Conservation (phyloP, 1,140 invertebrate genomes). For the Drosophila equinoxialis region DNA sequence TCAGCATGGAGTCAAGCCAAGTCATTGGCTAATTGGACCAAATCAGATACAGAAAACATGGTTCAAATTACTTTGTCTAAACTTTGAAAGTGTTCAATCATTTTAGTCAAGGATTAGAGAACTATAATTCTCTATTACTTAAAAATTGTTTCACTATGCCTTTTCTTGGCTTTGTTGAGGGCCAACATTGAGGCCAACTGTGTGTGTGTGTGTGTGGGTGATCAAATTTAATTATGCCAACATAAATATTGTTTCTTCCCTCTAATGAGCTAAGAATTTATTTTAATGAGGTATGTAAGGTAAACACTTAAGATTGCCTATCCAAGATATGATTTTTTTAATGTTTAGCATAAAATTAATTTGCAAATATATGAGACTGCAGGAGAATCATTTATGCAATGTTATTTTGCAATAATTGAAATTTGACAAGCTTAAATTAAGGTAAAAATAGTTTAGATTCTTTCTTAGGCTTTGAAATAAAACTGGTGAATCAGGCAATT, state of each 20-base stretch:
- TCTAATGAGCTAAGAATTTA: conserved; percentile 35
- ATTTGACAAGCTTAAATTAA: too few relatives aligned
- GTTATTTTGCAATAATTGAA: too few relatives aligned
- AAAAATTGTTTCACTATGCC: background rate
- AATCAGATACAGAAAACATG: conserved; percentile 7
- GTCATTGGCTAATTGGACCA: conserved; percentile 66
- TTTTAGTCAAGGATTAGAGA: background rate
- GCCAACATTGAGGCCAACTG: conserved; percentile 8
- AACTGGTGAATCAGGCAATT: too few relatives aligned
- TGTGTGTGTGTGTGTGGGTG: background rate
- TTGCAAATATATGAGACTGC: background rate
- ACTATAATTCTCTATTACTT: background rate
- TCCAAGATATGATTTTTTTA: background rate
- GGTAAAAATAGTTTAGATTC: too few relatives aligned
- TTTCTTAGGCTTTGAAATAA: too few relatives aligned
- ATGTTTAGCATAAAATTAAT: background rate
- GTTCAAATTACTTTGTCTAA: background rate
- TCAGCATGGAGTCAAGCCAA: conserved; percentile 59
- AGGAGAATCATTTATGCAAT: too few relatives aligned
- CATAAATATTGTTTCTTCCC: background rate
- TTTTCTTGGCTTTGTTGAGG: background rate
- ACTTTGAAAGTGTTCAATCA: background rate
- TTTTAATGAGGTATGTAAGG: conserved; percentile 27
- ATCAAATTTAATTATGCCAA: conserved; percentile 23
- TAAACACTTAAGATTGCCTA: conserved; percentile 11